Base-by-base conservation (phyloP, 2,113 vertebrate genomes). In the Natator depressus region DNA sequence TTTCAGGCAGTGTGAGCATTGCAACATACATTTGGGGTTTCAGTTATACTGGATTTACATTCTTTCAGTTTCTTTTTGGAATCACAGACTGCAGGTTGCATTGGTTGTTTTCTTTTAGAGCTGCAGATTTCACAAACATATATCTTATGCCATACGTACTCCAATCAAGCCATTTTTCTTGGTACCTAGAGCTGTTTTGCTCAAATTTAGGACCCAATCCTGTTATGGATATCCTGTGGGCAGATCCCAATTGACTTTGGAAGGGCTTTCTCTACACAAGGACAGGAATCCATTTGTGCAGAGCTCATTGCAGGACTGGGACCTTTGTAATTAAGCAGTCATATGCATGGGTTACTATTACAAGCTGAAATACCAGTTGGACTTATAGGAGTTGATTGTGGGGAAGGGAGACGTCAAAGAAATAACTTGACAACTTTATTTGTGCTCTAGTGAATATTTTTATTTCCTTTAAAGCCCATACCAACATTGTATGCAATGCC, bases 121-220 rank as follows among this genome's bases (percentile, higher is more conserved):
- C 88, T 24, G 53, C 93, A 85, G 38, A 89, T 93, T 96, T 94
- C 83, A 82, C 55, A 85, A 93, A 85, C 59, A 5, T 79, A 10
- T 9, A 27, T n/a, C 86, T 96, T 54, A 57, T 89, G 49, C 31
- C 20, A 3, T 76, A 6, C 80, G 6, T 90, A 35, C 91, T 93
- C 55, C 82, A 90, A 2, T 91, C 96, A 96, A 97, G 54, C 50
- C n/a, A 59, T 97, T 97, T 96, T 95, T 35, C 80, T 80, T 96
- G 65, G 17, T 53, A 89, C 19, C 87, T 94, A 89, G 27, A 59
- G 87, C n/a, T 95, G 42, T 46, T 90, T 22, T 38, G 17, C 65
- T 72, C 65, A 38, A 38, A 72, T 72, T 72, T 72, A 38, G 91
- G 57, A 31, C 75, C 27, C 80, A 76, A 81, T 94, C 89, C 16